These are phyloP conservation scores for Galagoides demidoff DNA, from an alignment of 2,797 vertebrate species.

Conservation along the genomic window DNA sequence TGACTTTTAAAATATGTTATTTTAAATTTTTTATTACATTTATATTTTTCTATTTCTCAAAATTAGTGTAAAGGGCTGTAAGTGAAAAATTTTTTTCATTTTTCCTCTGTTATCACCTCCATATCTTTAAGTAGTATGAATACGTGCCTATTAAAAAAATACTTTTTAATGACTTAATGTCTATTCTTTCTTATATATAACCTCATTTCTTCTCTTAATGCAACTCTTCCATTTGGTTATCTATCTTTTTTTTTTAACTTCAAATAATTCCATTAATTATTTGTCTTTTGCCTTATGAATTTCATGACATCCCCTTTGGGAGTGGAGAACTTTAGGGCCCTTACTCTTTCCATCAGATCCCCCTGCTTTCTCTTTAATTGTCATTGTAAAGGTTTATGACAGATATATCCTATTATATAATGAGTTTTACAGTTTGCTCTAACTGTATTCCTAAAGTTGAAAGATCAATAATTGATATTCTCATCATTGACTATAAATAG, in stretches of 20 bases:
- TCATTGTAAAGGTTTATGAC: neutral
- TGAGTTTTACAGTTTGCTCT: neutral
- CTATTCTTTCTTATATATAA: neutral
- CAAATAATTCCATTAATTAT: neutral
- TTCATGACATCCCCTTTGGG: neutral
- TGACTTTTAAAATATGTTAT: neutral
- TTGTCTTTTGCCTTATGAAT: neutral
- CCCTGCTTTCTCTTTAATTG: neutral
- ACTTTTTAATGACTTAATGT: neutral
- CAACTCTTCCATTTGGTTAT: neutral
- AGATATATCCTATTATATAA: neutral
- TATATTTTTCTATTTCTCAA: neutral
- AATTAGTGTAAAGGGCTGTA: neutral
- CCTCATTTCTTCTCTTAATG: neutral
- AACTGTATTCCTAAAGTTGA: neutral
- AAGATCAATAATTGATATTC: slow-evolving; percentile 31
- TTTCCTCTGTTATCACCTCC: neutral
- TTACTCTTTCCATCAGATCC: neutral
- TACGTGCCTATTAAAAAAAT: neutral
- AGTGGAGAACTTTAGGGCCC: neutral
- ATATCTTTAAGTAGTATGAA: neutral
- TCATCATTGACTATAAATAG: neutral
- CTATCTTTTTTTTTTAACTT: neutral
- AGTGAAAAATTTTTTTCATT: neutral
- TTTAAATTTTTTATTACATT: neutral